Percentiles rank a stretch among this genome's conserved stretches.
These are phyloP conservation scores for Brachyrhaphis roseni DNA, from an alignment of 2,797 vertebrate genomes.

Conservation along the genomic window DNA sequence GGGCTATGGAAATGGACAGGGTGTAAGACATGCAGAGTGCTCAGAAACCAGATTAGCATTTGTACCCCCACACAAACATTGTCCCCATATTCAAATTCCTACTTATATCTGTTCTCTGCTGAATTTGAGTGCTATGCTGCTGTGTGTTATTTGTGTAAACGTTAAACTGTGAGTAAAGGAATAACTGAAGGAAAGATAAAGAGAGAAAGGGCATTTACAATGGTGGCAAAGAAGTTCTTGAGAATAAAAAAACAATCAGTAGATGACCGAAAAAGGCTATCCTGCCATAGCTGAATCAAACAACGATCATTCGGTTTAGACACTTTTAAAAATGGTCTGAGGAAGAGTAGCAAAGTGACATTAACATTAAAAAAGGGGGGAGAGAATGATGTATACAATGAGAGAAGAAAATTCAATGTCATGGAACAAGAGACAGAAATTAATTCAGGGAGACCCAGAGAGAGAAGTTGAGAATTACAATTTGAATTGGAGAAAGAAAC, in stretches of 20 bases:
- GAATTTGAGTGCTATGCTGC: conserved; percentile 58
- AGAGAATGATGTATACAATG: conserved; percentile 12
- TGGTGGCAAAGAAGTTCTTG: conserved; percentile 13
- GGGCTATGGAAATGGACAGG: conserved; percentile 79
- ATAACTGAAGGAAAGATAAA: conserved; percentile 27
- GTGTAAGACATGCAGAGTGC: conserved; percentile 79
- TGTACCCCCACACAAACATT: conserved; percentile 75
- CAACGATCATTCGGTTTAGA: background rate
- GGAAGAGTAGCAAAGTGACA: conserved; percentile 29
- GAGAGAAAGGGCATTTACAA: conserved; percentile 8
- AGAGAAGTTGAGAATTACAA: conserved; percentile 49
- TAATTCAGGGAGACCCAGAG: conserved; percentile 35
- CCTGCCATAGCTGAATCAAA: conserved; percentile 42
- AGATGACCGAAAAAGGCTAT: conserved; percentile 31
- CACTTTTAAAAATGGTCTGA: background rate
- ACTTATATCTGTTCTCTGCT: conserved; percentile 68
- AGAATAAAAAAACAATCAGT: conserved; percentile 38
- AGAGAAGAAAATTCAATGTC: conserved; percentile 30
- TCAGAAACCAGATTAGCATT: conserved; percentile 79
- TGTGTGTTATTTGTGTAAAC: conserved; percentile 39
- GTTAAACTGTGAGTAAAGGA: conserved; percentile 1
- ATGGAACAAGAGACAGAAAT: conserved; percentile 22
- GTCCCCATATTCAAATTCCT: conserved; percentile 74
- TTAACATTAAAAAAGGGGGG: conserved; percentile 28
- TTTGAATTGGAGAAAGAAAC: conserved; percentile 37